Percentiles rank a stretch among this genome's conserved stretches.
phyloP scores from a whole-genome alignment of 2,888 invertebrate genomes.

The Ctenicera cuprea region DNA sequence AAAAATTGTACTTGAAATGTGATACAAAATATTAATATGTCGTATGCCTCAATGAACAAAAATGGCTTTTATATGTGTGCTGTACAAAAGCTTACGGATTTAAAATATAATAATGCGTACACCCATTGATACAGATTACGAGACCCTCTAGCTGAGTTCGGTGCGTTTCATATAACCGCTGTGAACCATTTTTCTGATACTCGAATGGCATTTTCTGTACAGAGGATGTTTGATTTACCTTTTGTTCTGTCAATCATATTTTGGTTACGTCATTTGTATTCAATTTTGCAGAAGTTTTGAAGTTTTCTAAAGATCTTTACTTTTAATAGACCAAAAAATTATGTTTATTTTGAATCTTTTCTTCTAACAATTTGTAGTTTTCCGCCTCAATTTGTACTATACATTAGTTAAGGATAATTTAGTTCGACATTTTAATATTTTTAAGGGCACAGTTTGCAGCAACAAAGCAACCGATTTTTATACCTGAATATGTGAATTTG shows the following conservation, averaged over 20 bases:
- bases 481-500: constrained; percentile 22
- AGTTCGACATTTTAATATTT: constrained; percentile 30
- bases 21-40: constrained; percentile 60
- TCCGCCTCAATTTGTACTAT: constrained; percentile 36
- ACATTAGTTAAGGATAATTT: constrained; percentile 33
- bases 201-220: constrained; percentile 57
- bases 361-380: constrained; percentile 31
- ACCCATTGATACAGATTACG: constrained; percentile 57
- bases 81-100: constrained; percentile 51
- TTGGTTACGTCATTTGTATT: constrained; percentile 62
- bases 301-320: constrained; percentile 44
- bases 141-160: constrained; percentile 54
- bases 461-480: constrained; percentile 1
- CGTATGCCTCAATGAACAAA: constrained; percentile 66
- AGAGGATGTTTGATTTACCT: constrained; percentile 52
- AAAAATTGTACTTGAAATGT: constrained; percentile 55
- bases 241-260: constrained; percentile 70
- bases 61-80: constrained; percentile 66
- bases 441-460: no score
- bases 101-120: constrained; percentile 51
- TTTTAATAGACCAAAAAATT: constrained; percentile 43
- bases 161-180: constrained; percentile 52
- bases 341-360: constrained; percentile 36
- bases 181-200: constrained; percentile 52
- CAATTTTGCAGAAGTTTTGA: constrained; percentile 61